These are phyloP conservation scores for Listronotus oregonensis DNA, from an alignment of 1,140 invertebrate genomes.

Conservation along the genomic window DNA sequence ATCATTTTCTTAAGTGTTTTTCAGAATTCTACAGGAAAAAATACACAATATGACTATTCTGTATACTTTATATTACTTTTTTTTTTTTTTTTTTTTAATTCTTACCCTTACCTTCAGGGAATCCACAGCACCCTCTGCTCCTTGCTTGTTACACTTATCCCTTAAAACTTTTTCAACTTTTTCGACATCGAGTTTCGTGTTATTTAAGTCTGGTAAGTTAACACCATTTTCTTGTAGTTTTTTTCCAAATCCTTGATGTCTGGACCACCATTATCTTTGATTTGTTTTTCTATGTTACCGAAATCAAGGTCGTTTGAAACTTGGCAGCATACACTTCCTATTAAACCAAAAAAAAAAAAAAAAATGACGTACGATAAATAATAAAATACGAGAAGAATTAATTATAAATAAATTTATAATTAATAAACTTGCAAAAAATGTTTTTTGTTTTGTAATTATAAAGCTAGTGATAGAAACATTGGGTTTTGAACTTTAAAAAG, in stretches of 20 bases:
- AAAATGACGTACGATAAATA: too few relatives aligned
- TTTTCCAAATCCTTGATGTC: slow-evolving; percentile 33
- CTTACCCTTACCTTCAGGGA: slow-evolving; percentile 31
- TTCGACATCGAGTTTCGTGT: slow-evolving; percentile 33
- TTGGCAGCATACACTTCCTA: slow-evolving; percentile 15
- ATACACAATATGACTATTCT: too few relatives aligned
- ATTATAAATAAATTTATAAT: too few relatives aligned
- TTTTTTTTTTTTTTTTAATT: not conserved
- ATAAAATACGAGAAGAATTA: too few relatives aligned
- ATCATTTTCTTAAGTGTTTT: too few relatives aligned
- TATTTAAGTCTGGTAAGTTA: slow-evolving; percentile 29
- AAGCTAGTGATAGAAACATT: too few relatives aligned
- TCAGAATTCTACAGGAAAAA: too few relatives aligned
- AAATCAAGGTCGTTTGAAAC: slow-evolving; percentile 16
- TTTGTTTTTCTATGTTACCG: slow-evolving; percentile 6
- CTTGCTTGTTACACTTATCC: slow-evolving; percentile 48
- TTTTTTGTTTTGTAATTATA: too few relatives aligned
- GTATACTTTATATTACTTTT: slow-evolving; percentile 4
- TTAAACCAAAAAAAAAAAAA: not conserved
- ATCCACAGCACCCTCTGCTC: slow-evolving; percentile 41
- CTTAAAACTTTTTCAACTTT: slow-evolving; percentile 38
- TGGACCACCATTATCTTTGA: slow-evolving; percentile 7
- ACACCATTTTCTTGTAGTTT: slow-evolving; percentile 28
- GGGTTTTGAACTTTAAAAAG: too few relatives aligned
- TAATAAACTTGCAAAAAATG: too few relatives aligned